Evolutionary conservation across 1,140 invertebrate species (phyloP), one percentile per base, ranked within the genome.

Genomic region (Drosophila carrolli): DNA sequence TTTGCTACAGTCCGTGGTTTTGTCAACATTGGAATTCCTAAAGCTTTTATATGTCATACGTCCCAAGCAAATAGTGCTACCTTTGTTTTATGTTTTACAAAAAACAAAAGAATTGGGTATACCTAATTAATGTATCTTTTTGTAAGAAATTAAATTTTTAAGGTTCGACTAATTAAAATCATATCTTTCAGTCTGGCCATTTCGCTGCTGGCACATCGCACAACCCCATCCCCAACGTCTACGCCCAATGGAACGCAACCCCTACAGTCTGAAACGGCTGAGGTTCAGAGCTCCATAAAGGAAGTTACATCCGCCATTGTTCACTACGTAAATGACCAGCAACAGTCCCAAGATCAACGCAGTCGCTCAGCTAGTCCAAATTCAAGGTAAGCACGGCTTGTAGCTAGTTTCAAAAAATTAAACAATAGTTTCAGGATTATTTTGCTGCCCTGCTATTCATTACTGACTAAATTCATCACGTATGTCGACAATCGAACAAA

Each of bases 241-340:
- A 54, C 71, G 27, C 27, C 67, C 3, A 67, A 83, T 82, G 80
- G 63, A 61, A 29, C 60, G 9, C 51, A 82, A 10, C 38, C 61
- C 29, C 74, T 86, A 48, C 79, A 82, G 51, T 82, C 92, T 16
- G 95, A 95, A 19, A 95, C 95, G 58, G 95, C 95, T 70, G 97
- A 97, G 92, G 97, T 98, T 78, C 96, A 97, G 80, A 95, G 96
- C 68, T 97, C 96, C 59, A 98, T 98, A 92, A 97, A 97, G 92
- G 97, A 97, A 93, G 97, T 98, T 37, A 97, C 97, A 38, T 97
- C 97, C 73, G 97, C 97, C n/a, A 98, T 98, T 77, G 97, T 97
- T 46, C 96, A 97, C 92, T 98, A 97, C 93, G 97, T 97, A 41
- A 96, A 96, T 76, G 96, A 96, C 44, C 94, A 92, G 73, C 47